phyloP scores from a whole-genome alignment of 2,888 invertebrate genomes.

The Himalopsyche anomala region DNA sequence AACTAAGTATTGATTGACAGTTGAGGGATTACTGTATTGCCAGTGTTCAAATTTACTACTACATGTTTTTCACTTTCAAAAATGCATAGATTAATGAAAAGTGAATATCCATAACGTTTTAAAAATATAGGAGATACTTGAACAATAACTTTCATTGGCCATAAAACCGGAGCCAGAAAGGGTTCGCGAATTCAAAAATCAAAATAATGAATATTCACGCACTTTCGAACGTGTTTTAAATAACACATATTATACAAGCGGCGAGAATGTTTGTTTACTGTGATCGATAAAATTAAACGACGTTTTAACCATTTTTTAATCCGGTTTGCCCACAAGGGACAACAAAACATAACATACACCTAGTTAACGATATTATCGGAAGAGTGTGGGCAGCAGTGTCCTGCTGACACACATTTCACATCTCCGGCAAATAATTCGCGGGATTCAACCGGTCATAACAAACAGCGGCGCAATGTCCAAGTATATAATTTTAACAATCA shows the following conservation, averaged over 20 bases:
- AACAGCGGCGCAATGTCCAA: not conserved
- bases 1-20: too few relatives aligned
- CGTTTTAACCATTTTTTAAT: constrained; percentile 33
- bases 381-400: constrained; percentile 22
- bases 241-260: not conserved
- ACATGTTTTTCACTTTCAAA: too few relatives aligned
- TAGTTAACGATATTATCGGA: constrained; percentile 19
- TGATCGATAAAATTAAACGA: constrained; percentile 32
- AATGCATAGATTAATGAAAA: too few relatives aligned
- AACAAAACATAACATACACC: not conserved
- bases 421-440: constrained; percentile 17
- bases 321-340: constrained; percentile 35
- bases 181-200: constrained; percentile 5
- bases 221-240: not conserved
- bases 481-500: not conserved
- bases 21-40: too few relatives aligned
- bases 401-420: constrained; percentile 25
- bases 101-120: not conserved
- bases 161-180: not conserved
- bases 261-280: constrained; percentile 3
- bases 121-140: not conserved
- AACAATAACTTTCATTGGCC: constrained; percentile 4
- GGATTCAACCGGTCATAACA: constrained; percentile 39
- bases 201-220: constrained; percentile 20
- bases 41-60: too few relatives aligned